Evolutionary conservation across 1,140 invertebrate species (phyloP), one percentile per base, ranked within the genome.

Genomic region (Druon quercuslanigerum): DNA sequence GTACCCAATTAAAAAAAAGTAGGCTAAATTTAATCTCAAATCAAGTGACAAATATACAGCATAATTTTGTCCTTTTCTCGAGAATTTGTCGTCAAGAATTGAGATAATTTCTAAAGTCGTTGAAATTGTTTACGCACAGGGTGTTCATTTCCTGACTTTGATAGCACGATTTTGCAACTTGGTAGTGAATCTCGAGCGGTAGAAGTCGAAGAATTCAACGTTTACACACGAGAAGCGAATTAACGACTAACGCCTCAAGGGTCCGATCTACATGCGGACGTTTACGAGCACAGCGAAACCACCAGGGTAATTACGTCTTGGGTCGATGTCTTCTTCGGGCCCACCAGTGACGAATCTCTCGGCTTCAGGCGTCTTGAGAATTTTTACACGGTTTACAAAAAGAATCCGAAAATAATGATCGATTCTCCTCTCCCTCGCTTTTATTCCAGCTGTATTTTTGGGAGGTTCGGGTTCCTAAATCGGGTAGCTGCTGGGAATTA

Each of bases 261-360:
- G 77, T 81, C 78, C 83, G 81, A 84, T 85, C 83, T 85, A 83
- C 40, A 46, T 79, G 74, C 81, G 76, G 83, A 85, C 84, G 72
- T 85, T 85, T 85, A 85, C 83, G 84, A 85, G 72, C 77, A 78
- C 72, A 74, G 76, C 73, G 83, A 83, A 84, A 81, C 79, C 76
- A 56, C 60, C 54, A 17, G 71, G 75, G 81, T 79, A 81, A 83
- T 60, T 46, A 46, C 40, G 40, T 46, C 40, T 46, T 46, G 40
- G 40, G 40, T 46, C 40, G 40, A 57, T 72, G 51, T 70, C 33
- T 57, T 54, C 52, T 17, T 14, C 25, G 19, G 40, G 40, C 40
- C n/a, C 20, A 7, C 33, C 60, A 25, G 60, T 66, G 60, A 40
- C 60, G 40, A 66, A 66, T 66, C 60, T 40, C 11, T 13, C 8